phyloP scores from a whole-genome alignment of 2,113 vertebrate species.

The Connochaetes taurinus region DNA sequence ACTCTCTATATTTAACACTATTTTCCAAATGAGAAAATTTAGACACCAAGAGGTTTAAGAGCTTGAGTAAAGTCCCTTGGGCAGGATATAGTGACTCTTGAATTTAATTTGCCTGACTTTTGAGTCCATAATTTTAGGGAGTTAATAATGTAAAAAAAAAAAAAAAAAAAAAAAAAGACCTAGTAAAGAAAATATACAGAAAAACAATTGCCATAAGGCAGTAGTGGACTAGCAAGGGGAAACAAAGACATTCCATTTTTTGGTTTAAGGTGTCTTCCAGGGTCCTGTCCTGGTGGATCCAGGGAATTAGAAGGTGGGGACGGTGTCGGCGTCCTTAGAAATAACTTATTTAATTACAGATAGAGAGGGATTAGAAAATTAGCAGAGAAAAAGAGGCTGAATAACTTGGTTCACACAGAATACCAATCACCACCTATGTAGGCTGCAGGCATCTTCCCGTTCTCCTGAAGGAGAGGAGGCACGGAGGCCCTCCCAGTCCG shows the following conservation, averaged over 20 bases:
- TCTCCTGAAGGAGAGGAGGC: too few relatives aligned
- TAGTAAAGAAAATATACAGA: not conserved
- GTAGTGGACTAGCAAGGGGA: not conserved
- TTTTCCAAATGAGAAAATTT: not conserved
- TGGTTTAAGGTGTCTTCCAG: not conserved
- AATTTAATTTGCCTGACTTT: not conserved
- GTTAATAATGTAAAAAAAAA: not conserved
- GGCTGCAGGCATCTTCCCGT: too few relatives aligned
- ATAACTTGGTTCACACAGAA: too few relatives aligned
- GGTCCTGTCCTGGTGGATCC: too few relatives aligned
- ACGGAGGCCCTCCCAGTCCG: too few relatives aligned
- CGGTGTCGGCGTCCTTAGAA: too few relatives aligned
- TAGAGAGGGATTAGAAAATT: too few relatives aligned
- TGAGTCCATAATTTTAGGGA: not conserved
- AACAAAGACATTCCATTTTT: not conserved
- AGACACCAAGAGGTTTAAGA: not conserved
- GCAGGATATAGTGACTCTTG: not conserved
- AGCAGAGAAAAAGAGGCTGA: too few relatives aligned
- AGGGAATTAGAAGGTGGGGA: too few relatives aligned
- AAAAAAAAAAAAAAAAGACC: not conserved
- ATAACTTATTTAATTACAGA: too few relatives aligned
- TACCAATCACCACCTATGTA: too few relatives aligned
- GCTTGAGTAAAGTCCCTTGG: not conserved
- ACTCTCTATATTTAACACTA: not conserved
- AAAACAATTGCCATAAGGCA: not conserved